Percentiles rank a stretch among this genome's conserved stretches.
phyloP scores from a whole-genome alignment of 1,140 invertebrate genomes.

The Caenorhabditis remanei region DNA sequence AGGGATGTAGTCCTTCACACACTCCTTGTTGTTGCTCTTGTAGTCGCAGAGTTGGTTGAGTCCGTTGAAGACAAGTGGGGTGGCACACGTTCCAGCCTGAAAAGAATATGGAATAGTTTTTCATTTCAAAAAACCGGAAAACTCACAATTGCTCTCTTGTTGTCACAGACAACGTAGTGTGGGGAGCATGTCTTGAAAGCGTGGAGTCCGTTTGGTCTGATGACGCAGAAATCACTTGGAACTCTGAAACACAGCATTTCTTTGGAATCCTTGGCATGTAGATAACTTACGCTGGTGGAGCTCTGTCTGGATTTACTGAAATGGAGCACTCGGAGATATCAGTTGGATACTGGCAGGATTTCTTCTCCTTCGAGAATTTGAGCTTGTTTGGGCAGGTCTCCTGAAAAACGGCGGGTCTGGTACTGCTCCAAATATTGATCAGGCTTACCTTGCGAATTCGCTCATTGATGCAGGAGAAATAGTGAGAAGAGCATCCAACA shows the following conservation, averaged over 20 bases:
- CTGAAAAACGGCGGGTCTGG: background rate
- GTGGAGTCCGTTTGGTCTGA: slow-evolving; percentile 32
- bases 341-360: background rate
- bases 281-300: slow-evolving; percentile 11
- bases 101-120: background rate
- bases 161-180: slow-evolving; percentile 20
- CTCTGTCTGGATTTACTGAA: background rate
- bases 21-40: slow-evolving; percentile 35
- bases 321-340: slow-evolving; percentile 14
- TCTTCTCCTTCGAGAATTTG: background rate
- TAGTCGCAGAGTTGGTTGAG: slow-evolving; percentile 5
- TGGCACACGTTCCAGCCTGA: slow-evolving; percentile 25
- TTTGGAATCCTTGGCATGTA: background rate
- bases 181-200: background rate
- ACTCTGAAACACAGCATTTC: background rate
- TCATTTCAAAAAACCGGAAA: background rate
- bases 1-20: background rate
- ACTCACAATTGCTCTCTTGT: background rate
- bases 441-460: background rate
- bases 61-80: slow-evolving; percentile 14
- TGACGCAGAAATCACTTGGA: slow-evolving; percentile 15
- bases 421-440: too few relatives aligned
- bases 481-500: slow-evolving; percentile 17
- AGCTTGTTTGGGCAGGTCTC: slow-evolving; percentile 12
- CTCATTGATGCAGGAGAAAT: slow-evolving; percentile 28